Evolutionary conservation across 92 coral and sea anemone genomes (phyloP).

Genomic region (Actinernus sp.): DNA sequence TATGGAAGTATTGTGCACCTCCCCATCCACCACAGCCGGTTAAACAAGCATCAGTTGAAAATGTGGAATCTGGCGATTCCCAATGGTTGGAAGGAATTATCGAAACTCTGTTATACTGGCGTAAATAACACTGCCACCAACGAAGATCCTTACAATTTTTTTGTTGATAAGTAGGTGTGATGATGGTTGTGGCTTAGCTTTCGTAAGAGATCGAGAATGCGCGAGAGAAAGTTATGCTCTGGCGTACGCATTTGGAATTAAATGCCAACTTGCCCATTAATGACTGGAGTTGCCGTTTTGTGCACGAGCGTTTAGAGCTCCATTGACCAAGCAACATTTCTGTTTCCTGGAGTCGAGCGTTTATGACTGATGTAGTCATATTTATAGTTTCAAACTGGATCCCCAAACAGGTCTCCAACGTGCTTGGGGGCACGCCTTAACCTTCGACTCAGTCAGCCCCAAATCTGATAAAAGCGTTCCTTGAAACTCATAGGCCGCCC

Average conservation of each 20-base stretch:
- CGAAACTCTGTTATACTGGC: slow-evolving; percentile 37
- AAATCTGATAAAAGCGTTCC: slow-evolving; percentile 6
- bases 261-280: slow-evolving; percentile 35
- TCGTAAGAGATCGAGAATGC: slow-evolving; percentile 22
- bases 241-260: slow-evolving; percentile 51
- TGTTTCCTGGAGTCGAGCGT: slow-evolving; percentile 13
- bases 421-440: slow-evolving; percentile 34
- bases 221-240: slow-evolving; percentile 31
- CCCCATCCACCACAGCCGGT: slow-evolving; percentile 43
- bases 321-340: slow-evolving; percentile 11
- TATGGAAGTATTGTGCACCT: slow-evolving; percentile 28
- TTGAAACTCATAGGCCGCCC: background rate
- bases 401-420: slow-evolving; percentile 29
- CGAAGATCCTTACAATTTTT: slow-evolving; percentile 30
- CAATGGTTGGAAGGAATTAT: slow-evolving; percentile 12
- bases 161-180: slow-evolving; percentile 7
- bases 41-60: slow-evolving; percentile 55
- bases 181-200: slow-evolving; percentile 30
- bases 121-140: slow-evolving; percentile 48
- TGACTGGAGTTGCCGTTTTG: slow-evolving; percentile 35
- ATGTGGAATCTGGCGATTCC: slow-evolving; percentile 29
- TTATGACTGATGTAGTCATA: slow-evolving; percentile 30
- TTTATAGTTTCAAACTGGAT: slow-evolving; percentile 21
- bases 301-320: slow-evolving; percentile 6
- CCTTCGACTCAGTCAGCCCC: slow-evolving; percentile 29